These are phyloP conservation scores for Poecilia gillii DNA, from an alignment of 2,797 vertebrate genomes.

Conservation along the genomic window DNA sequence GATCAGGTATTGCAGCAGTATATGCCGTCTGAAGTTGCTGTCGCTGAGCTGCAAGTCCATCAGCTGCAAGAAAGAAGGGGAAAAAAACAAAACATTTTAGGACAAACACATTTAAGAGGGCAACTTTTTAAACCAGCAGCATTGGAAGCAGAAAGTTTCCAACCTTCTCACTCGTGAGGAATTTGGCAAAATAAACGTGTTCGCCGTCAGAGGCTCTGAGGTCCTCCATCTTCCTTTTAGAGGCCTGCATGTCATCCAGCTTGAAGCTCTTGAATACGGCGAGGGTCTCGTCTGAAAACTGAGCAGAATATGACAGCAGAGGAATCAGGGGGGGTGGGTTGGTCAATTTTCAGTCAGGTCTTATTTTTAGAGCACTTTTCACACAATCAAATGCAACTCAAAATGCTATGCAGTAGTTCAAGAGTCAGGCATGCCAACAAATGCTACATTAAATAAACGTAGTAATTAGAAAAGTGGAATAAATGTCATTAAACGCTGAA, in stretches of 20 bases:
- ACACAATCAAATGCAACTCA: neutral
- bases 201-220: constrained; percentile 90
- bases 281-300: constrained; percentile 97
- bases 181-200: constrained; percentile 98
- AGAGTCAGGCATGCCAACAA: neutral
- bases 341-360: neutral
- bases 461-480: neutral
- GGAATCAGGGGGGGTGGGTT: neutral
- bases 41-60: constrained; percentile 99
- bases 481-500: neutral
- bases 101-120: neutral
- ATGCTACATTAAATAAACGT: neutral
- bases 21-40: constrained; percentile 97
- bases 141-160: neutral
- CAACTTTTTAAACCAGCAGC: neutral
- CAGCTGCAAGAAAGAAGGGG: constrained; percentile 78
- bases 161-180: constrained; percentile 99
- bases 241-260: constrained; percentile 96
- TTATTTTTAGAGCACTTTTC: neutral
- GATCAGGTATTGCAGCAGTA: constrained; percentile 96
- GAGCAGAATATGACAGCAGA: constrained; percentile 36
- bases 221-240: constrained; percentile 94
- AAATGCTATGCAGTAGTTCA: neutral
- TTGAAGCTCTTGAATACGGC: constrained; percentile 98
- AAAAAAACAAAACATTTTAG: neutral